phyloP scores from a whole-genome alignment of 2,113 vertebrate species.

The Lophotis ruficrista region DNA sequence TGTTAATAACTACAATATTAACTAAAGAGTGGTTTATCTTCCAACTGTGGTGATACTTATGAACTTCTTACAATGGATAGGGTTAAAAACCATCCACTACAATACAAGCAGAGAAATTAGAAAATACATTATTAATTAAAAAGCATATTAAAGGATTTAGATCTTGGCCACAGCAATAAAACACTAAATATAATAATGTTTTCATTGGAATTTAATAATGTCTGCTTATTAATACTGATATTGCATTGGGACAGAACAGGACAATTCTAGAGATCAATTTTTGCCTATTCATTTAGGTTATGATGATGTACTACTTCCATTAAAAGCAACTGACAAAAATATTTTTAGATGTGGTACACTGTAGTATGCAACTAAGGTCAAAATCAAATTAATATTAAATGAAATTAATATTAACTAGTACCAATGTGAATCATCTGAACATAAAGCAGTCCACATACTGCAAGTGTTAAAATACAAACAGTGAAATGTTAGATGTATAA shows the following conservation, averaged over 20 bases:
- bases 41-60: not conserved
- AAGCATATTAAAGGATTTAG: not conserved
- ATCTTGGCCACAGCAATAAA: not conserved
- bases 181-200: not conserved
- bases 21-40: not conserved
- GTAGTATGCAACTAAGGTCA: not conserved
- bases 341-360: not conserved
- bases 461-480: not conserved
- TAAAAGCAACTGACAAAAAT: not conserved
- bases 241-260: not conserved
- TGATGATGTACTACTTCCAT: not conserved
- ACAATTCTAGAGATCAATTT: not conserved
- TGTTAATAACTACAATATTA: not conserved
- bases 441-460: not conserved
- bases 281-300: conserved; percentile 5
- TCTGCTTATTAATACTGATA: conserved; percentile 10
- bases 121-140: conserved; percentile 36
- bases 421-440: not conserved
- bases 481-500: not conserved
- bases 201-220: conserved; percentile 17
- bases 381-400: conserved; percentile 5
- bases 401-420: not conserved
- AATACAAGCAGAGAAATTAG: not conserved
- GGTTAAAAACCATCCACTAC: not conserved
- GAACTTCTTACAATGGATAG: not conserved